These are phyloP conservation scores for Xenopus petersii DNA, from an alignment of 2,797 vertebrate genomes.

Conservation along the genomic window DNA sequence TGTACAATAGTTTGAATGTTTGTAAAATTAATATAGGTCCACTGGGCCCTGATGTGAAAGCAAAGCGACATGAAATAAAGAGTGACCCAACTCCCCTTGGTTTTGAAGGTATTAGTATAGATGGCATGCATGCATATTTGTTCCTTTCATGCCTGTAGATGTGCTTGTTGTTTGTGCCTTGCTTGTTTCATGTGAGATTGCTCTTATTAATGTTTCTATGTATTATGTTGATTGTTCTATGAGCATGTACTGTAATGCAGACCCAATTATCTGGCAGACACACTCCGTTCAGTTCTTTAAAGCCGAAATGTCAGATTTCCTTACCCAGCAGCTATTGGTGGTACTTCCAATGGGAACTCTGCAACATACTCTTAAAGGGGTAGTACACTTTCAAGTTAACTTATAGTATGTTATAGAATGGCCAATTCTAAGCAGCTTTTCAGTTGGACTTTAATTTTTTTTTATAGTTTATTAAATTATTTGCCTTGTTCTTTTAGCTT, in stretches of 20 bases:
- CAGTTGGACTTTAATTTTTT: too few relatives aligned
- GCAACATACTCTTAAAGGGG: too few relatives aligned
- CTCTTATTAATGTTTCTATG: not conserved
- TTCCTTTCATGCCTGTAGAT: constrained; percentile 4
- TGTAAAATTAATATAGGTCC: constrained; percentile 74
- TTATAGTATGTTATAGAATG: too few relatives aligned
- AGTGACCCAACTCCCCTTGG: constrained; percentile 88
- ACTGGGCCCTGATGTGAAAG: constrained; percentile 81
- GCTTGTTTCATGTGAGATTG: not conserved
- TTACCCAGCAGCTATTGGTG: too few relatives aligned
- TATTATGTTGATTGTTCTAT: not conserved
- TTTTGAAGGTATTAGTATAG: constrained; percentile 81
- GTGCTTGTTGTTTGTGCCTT: not conserved
- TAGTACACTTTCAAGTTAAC: too few relatives aligned
- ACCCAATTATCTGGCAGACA: not conserved
- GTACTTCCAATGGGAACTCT: too few relatives aligned
- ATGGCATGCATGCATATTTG: constrained; percentile 56
- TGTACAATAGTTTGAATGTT: constrained; percentile 54
- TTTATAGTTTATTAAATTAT: too few relatives aligned
- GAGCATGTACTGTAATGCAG: not conserved
- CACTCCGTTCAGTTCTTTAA: not conserved
- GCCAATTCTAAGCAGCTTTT: too few relatives aligned
- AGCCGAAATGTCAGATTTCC: too few relatives aligned
- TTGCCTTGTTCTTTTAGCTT: too few relatives aligned
- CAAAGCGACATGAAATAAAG: constrained; percentile 92